phyloP scores from a whole-genome alignment of 2,888 invertebrate genomes.

The Dione vanillae region DNA sequence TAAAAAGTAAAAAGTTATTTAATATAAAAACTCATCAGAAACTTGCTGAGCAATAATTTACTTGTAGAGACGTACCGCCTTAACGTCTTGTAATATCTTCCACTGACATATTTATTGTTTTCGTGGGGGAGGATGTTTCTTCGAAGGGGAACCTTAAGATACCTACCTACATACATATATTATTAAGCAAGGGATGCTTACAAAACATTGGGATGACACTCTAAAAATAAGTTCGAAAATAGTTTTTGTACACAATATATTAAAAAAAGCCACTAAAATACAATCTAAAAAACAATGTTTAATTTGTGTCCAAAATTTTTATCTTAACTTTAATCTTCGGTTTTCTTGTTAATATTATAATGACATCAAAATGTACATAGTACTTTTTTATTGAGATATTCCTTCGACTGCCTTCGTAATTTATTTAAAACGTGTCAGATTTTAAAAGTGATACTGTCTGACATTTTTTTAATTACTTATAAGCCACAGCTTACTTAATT shows the following conservation, averaged over 20 bases:
- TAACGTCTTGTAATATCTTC: conserved; percentile 77
- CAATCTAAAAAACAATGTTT: neutral
- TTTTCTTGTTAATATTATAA: conserved; percentile 40
- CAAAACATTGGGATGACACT: conserved; percentile 41
- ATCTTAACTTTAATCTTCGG: conserved; percentile 39
- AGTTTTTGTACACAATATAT: conserved; percentile 10
- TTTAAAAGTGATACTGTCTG: conserved; percentile 7
- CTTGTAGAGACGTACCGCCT: conserved; percentile 67
- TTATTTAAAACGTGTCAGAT: conserved; percentile 24
- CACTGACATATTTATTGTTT: conserved; percentile 83
- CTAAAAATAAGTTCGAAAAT: conserved; percentile 20
- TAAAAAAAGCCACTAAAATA: conserved; percentile 1
- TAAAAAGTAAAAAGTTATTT: conserved; percentile 81
- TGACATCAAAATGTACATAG: conserved; percentile 33
- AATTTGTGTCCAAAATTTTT: conserved; percentile 18
- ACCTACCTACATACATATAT: conserved; percentile 46
- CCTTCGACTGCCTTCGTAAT: conserved; percentile 39
- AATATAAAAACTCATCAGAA: conserved; percentile 76
- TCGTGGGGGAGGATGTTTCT: conserved; percentile 63
- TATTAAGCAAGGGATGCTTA: conserved; percentile 52
- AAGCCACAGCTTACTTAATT: conserved; percentile 6
- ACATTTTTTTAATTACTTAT: neutral
- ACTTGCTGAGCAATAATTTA: conserved; percentile 81
- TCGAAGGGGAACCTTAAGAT: conserved; percentile 53
- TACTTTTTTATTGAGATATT: conserved; percentile 41